These are phyloP conservation scores for Syrmaticus mikado DNA, from an alignment of 2,113 vertebrate species.

Conservation along the genomic window DNA sequence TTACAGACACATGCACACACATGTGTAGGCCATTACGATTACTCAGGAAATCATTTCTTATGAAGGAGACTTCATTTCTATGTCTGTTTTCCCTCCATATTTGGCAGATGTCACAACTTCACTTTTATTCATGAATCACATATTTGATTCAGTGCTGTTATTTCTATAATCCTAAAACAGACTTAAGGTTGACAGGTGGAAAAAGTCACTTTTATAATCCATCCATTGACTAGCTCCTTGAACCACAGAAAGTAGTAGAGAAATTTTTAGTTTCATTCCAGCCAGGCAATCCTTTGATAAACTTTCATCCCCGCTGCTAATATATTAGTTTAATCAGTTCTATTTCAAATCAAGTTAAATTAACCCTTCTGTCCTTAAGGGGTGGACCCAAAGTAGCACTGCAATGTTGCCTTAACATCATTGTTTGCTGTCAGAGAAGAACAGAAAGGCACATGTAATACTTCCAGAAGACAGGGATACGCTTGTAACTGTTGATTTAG, in stretches of 20 bases:
- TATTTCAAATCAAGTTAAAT: background rate
- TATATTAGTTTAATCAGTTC: background rate
- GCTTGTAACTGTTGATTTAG: background rate
- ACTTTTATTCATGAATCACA: conserved; percentile 38
- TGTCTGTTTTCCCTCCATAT: conserved; percentile 27
- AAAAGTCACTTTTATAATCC: conserved; percentile 49
- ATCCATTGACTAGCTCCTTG: background rate
- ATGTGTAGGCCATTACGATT: background rate
- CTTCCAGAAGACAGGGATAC: background rate
- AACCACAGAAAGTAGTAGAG: background rate
- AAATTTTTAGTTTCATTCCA: background rate
- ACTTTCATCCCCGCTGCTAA: background rate
- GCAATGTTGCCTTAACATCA: background rate
- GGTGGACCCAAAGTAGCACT: background rate
- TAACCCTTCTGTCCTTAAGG: background rate
- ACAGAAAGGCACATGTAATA: background rate
- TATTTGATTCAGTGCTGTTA: conserved; percentile 27
- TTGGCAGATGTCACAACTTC: conserved; percentile 43
- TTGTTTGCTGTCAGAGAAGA: background rate
- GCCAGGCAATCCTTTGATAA: conserved; percentile 4
- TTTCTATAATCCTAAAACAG: conserved; percentile 39
- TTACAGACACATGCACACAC: background rate
- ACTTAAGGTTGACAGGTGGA: conserved; percentile 31
- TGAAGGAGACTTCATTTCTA: conserved; percentile 1
- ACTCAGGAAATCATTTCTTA: background rate